Percentiles rank a stretch among this genome's conserved stretches.
Evolutionary conservation across 2,113 vertebrate genomes (phyloP).

Genomic region (Mesitornis unicolor): DNA sequence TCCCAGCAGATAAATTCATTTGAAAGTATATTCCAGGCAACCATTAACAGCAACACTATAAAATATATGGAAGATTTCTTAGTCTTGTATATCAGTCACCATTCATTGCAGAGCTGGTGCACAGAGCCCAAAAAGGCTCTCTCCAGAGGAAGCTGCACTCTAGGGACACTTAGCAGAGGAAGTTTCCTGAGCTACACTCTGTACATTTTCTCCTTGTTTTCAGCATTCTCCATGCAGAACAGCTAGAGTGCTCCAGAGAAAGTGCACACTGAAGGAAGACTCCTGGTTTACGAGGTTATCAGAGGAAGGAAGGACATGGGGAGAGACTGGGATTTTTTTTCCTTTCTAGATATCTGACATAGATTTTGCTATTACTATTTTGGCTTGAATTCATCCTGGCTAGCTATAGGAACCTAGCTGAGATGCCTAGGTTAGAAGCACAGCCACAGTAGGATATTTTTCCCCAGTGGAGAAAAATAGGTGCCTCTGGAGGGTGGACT

Average conservation of each 20-base stretch:
- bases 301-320: background rate
- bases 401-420: background rate
- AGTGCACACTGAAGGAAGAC: background rate
- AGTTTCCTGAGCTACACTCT: background rate
- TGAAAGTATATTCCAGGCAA: background rate
- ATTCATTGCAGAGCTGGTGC: background rate
- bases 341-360: background rate
- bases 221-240: background rate
- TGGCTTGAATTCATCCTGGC: background rate
- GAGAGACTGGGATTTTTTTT: background rate
- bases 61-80: background rate
- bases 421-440: background rate
- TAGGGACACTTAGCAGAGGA: background rate
- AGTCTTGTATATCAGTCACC: background rate
- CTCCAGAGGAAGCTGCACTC: background rate
- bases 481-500: background rate
- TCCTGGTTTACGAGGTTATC: accelerated
- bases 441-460: background rate
- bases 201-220: background rate
- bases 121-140: accelerated
- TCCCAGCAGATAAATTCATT: background rate
- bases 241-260: background rate
- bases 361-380: background rate
- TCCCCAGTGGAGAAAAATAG: background rate
- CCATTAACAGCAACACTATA: background rate